A percentile compares a stretch with the other conserved stretches of the same genome.
These are phyloP conservation scores for Hydropotes inermis DNA, from an alignment of 2,113 vertebrate species.

Conservation along the genomic window DNA sequence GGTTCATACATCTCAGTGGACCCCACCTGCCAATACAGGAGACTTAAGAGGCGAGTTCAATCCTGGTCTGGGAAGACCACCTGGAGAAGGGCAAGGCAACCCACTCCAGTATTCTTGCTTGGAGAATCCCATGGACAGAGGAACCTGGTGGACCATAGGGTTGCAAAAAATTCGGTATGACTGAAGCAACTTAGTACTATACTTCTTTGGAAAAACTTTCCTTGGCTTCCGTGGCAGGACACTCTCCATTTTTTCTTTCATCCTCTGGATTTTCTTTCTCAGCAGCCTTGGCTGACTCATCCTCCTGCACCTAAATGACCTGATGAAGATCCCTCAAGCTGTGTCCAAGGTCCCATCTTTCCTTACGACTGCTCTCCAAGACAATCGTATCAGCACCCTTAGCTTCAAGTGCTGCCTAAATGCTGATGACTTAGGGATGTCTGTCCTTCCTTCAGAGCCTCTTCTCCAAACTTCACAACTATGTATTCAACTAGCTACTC, in stretches of 20 bases:
- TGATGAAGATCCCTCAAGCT: neutral
- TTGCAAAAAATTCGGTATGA: neutral
- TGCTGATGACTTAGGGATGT: too few relatives aligned
- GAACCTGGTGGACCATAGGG: rapidly evolving
- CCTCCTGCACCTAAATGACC: neutral
- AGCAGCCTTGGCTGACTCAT: neutral
- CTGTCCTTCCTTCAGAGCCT: neutral
- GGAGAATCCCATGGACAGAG: neutral
- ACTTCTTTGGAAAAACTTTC: neutral
- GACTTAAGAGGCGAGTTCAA: neutral
- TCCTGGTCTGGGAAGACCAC: neutral
- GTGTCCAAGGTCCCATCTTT: neutral
- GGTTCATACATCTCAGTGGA: neutral
- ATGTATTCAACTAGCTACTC: too few relatives aligned
- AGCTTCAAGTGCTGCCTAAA: neutral
- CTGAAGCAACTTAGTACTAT: neutral
- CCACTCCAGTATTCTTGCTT: neutral
- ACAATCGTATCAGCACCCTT: neutral
- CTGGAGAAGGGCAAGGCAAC: neutral
- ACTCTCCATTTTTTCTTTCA: neutral
- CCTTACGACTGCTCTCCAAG: neutral
- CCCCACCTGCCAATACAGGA: neutral
- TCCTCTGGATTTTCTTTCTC: neutral
- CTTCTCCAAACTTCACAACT: neutral
- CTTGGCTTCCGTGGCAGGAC: neutral